Base-by-base conservation (phyloP, 2,113 vertebrate species). In the Serinus canaria region DNA sequence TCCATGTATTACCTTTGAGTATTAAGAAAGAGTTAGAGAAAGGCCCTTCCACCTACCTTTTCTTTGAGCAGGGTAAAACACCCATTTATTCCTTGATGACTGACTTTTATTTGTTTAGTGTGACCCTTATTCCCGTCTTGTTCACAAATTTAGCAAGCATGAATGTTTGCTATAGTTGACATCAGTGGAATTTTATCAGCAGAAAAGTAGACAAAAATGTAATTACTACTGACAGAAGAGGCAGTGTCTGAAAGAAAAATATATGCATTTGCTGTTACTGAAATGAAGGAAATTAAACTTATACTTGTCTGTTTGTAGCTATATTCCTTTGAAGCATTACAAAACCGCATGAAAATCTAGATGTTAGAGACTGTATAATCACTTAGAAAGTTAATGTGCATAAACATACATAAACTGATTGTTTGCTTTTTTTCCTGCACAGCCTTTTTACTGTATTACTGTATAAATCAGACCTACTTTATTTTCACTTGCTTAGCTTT, bases 311-410 rank as follows among this genome's bases (percentile, higher is more conserved):
- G 33, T 72, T 80, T 82, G 76, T 49, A 82, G 77, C 66, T 87
- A 59, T 47, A 82, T 67, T 77, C 66, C 63, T 95, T 90, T 93
- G 87, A 96, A 96, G 68, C 56, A 78, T 49, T 93, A 77, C 55
- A 93, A 93, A 96, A 64, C 31, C 13, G 55, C 0, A 0, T 72
- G 92, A 94, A 95, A 92, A 74, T 83, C 68, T 91, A 70, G 62
- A 89, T 64, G 56, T 62, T 89, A 66, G 78, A 90, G 92, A 78
- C 74, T 68, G 49, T 39, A 76, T 91, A 91, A 94, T 91, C 82
- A 90, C 76, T 92, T 88, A 93, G 72, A 83, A 94, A 92, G 82
- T 90, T 93, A 90, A 93, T 77, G 85, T 92, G 79, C 93, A 93
- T 88, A 95, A 96, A 83, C 75, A 80, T 41, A 83, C 41, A 85